A percentile compares a stretch with the other conserved stretches of the same genome.
Conservation (phyloP, 2,888 invertebrate genomes). For the Azorinus chamasolen region DNA sequence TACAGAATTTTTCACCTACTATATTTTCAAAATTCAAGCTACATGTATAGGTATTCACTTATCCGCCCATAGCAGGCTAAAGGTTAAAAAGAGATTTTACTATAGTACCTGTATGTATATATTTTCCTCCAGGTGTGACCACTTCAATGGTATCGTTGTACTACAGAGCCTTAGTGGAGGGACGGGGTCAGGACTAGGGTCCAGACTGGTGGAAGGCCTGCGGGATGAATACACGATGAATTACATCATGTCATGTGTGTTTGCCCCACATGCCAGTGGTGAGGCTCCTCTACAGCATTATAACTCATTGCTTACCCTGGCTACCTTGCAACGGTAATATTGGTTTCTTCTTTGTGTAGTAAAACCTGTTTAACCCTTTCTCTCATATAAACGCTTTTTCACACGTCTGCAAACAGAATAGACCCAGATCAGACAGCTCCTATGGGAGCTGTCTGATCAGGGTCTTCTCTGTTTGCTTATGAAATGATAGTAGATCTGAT, state of each 20-base stretch:
- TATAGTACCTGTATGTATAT: too few species aligned
- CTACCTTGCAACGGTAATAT: slow-evolving; percentile 82
- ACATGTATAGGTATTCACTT: too few species aligned
- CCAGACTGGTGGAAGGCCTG: slow-evolving; percentile 79
- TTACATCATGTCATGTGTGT: slow-evolving; percentile 81
- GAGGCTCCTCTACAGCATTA: slow-evolving; percentile 86
- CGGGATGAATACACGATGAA: slow-evolving; percentile 80
- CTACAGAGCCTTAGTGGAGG: slow-evolving; percentile 85
- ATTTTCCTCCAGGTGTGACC: slow-evolving; percentile 77
- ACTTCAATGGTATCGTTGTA: slow-evolving; percentile 80
- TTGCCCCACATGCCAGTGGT: slow-evolving; percentile 82
- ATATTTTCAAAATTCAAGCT: too few species aligned
- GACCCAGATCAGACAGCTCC: too few species aligned
- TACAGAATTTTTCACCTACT: too few species aligned
- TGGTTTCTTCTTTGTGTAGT: background rate
- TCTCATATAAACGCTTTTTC: too few species aligned
- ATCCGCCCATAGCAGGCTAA: too few species aligned
- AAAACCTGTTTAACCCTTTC: slow-evolving; percentile 1
- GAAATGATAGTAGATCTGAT: too few species aligned
- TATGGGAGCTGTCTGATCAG: too few species aligned
- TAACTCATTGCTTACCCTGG: slow-evolving; percentile 81
- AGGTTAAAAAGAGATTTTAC: too few species aligned
- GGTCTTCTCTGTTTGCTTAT: too few species aligned
- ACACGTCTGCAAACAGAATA: too few species aligned
- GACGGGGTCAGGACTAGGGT: slow-evolving; percentile 85